Evolutionary conservation across 2,888 invertebrate genomes (phyloP), one percentile per base, ranked within the genome.

Genomic region (Tenthredo livida): DNA sequence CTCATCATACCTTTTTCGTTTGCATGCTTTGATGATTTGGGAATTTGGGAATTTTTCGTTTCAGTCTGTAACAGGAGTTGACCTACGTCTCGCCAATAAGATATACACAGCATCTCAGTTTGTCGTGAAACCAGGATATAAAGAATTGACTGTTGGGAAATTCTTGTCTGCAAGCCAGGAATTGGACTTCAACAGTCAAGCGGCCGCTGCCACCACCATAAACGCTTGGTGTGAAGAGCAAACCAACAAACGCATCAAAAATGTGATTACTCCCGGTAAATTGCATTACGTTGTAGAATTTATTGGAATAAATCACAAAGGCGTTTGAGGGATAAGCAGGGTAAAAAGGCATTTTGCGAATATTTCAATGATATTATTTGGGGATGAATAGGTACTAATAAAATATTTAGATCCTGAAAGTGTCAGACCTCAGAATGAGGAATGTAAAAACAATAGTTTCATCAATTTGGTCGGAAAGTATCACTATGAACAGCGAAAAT

Each of bases 181-280:
- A 73, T 87, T 97, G 0, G 92, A 97, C 90, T 98, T 98, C 88
- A 88, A 84, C 0, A 92, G 94, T 0, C 89, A 88, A 1, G 92
- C 91, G 0, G 94, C 94, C 0, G 89, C 93, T 0, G 93, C 94
- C 5, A 87, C 92, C 6, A 92, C 91, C 0, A 98, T 99, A 78
- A 99, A 99, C 91, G 89, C 92, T 54, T 98, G 98, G 97, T 97
- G 95, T 61, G 96, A 96, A 90, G 92, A 95, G 7, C 95, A 97
- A 90, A 99, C 99, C 0, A 96, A 97, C 84, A 93, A 96, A 12
- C 97, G 96, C 92, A 98, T 99, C 85, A 96, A 96, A 88, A 94
- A 98, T 89, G 94, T 99, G 1, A 93, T 99, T 78, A 91, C 94
- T 1, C 25, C 95, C 0, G 94, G 95, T 94, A 82, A 70, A 33